phyloP scores from a whole-genome alignment of 1,140 invertebrate species.

The Drosophila teissieri region DNA sequence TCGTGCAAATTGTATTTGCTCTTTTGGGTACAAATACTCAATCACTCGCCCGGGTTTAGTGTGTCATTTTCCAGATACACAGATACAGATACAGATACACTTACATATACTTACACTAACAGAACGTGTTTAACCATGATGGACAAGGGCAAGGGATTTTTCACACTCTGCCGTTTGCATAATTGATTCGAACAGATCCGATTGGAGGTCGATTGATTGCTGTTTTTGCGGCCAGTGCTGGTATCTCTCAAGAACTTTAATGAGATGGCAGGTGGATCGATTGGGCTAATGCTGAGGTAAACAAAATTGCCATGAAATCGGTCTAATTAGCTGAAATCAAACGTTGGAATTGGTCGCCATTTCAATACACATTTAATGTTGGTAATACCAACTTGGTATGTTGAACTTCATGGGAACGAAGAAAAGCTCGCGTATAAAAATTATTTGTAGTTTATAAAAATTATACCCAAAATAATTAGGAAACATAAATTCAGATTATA shows the following conservation, averaged over 20 bases:
- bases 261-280: slow-evolving; percentile 32
- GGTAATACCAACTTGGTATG: too few relatives aligned
- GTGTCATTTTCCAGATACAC: slow-evolving; percentile 35
- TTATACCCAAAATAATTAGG: too few relatives aligned
- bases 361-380: too few relatives aligned
- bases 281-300: slow-evolving; percentile 27
- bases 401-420: not conserved
- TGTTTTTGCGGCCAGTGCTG: slow-evolving; percentile 9
- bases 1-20: slow-evolving; percentile 78
- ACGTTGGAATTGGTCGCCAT: slow-evolving; percentile 1
- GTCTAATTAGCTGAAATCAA: slow-evolving; percentile 24
- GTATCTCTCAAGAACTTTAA: slow-evolving; percentile 33
- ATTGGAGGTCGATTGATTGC: slow-evolving; percentile 26
- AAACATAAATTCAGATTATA: too few relatives aligned
- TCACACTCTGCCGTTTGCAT: slow-evolving; percentile 77
- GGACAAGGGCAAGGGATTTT: slow-evolving; percentile 65
- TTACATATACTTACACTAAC: slow-evolving; percentile 43
- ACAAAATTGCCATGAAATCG: slow-evolving; percentile 17
- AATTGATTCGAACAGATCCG: slow-evolving; percentile 62
- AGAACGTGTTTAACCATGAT: slow-evolving; percentile 66
- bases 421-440: too few relatives aligned
- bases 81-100: too few relatives aligned
- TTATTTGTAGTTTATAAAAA: too few relatives aligned
- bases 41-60: slow-evolving; percentile 34
- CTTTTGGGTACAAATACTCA: slow-evolving; percentile 64